Evolutionary conservation across 2,888 invertebrate genomes (phyloP), one percentile per base, ranked within the genome.

Genomic region (Eueremaeus valkanovi): DNA sequence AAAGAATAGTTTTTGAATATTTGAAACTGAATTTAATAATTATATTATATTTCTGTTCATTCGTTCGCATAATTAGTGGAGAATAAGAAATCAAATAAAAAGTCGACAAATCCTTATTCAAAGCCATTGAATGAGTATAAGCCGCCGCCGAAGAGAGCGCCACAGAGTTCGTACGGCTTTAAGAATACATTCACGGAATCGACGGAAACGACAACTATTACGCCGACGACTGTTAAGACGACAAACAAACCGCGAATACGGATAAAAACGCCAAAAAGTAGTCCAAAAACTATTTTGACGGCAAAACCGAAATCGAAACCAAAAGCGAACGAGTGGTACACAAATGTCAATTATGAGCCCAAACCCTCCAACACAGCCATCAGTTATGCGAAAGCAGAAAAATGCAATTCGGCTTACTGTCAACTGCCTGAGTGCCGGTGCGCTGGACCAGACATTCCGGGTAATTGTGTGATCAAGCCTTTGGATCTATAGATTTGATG

Each of bases 371-470:
- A 21, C 21, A 51, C 51, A 5, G 51, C 16, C n/a, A 6, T 51
- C 5, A 21, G 79, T 3, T 77, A 76, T n/a, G 63, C 78, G 0
- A 73, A 77, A 18, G 80, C 81, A 24, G 78, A 92, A 49, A 93
- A 93, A 83, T 95, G 95, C 83, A 88, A 93, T 78, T 92, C 91
- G 82, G 93, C 93, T 83, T 91, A 92, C 45, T 95, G 95, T 81
- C 85, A 91, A 36, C 85, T 95, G 75, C 95, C 95, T 11, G 94
- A 95, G 84, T 95, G 95, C 83, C 90, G 87, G 82, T 95, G 95
- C 81, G 95, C 95, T 80, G 95, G 94, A 81, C 89, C 90, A 84
- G 93, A 93, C 78, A 91, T 93, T 82, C 94, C 85, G 82, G 93
- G 66, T 66, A 66, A 9, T 55, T 55, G 27, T 21, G n/a, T n/a